A percentile compares a stretch with the other conserved stretches of the same genome.
These are phyloP conservation scores for Lophotis ruficrista DNA, from an alignment of 2,113 vertebrate genomes.

Conservation along the genomic window DNA sequence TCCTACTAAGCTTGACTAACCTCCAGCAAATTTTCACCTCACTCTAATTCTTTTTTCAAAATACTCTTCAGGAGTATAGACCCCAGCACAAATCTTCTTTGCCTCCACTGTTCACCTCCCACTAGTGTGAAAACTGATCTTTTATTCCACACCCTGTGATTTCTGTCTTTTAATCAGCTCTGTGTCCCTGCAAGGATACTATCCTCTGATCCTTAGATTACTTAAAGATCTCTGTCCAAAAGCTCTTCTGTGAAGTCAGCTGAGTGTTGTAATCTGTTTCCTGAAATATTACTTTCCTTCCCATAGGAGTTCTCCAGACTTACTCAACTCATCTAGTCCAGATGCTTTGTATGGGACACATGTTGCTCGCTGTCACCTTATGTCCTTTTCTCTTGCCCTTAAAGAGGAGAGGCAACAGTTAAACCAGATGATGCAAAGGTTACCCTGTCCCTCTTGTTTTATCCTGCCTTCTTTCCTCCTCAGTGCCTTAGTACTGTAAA, in stretches of 20 bases:
- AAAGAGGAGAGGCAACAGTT: neutral
- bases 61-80: neutral
- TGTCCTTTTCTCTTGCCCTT: neutral
- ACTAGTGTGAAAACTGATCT: neutral
- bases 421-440: neutral
- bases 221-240: neutral
- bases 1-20: neutral
- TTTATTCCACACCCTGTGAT: neutral
- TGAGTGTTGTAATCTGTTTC: neutral
- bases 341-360: neutral
- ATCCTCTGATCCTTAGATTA: neutral
- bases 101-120: neutral
- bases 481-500: neutral
- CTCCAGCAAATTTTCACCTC: neutral
- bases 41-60: neutral
- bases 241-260: neutral
- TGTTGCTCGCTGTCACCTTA: neutral
- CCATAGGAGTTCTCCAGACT: neutral
- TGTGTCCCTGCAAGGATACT: neutral
- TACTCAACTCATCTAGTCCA: neutral
- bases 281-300: neutral
- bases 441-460: neutral
- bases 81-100: neutral
- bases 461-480: neutral
- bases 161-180: neutral